phyloP scores from a whole-genome alignment of 2,113 vertebrate species.

The Chaetura pelagica region DNA sequence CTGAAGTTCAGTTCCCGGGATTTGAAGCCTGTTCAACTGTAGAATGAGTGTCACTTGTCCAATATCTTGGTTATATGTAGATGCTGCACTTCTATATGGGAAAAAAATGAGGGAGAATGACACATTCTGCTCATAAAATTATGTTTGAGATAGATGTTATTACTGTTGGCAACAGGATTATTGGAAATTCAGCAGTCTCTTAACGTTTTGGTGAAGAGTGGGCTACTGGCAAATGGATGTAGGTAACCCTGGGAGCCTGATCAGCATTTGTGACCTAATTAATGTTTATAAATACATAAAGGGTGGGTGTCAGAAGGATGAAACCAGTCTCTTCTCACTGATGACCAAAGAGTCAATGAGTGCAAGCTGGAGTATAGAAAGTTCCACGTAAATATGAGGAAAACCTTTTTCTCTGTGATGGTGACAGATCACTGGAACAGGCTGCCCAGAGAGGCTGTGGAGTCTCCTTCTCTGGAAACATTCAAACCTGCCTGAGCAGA shows the following conservation, averaged over 20 bases:
- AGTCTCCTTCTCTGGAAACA: no score
- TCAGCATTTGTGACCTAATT: background rate
- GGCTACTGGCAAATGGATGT: constrained; percentile 1
- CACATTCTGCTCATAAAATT: background rate
- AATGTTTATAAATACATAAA: no score
- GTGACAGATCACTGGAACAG: no score
- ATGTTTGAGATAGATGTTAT: background rate
- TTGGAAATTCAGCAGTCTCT: background rate
- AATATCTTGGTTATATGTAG: background rate
- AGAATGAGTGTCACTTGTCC: background rate
- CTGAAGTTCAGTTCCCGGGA: background rate
- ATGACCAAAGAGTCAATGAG: no score
- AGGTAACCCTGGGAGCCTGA: background rate
- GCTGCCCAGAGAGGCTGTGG: no score
- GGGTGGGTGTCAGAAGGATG: no score
- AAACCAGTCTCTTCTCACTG: no score
- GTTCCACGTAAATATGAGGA: no score
- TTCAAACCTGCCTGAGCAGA: no score
- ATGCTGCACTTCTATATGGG: background rate
- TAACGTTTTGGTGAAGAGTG: background rate
- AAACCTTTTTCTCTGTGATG: no score
- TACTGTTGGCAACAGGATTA: background rate
- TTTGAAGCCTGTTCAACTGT: background rate
- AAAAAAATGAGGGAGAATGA: fast-evolving
- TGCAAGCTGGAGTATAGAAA: no score